Evolutionary conservation across 2,888 invertebrate genomes (phyloP).

Genomic region (Acanthosoma haemorrhoidale): DNA sequence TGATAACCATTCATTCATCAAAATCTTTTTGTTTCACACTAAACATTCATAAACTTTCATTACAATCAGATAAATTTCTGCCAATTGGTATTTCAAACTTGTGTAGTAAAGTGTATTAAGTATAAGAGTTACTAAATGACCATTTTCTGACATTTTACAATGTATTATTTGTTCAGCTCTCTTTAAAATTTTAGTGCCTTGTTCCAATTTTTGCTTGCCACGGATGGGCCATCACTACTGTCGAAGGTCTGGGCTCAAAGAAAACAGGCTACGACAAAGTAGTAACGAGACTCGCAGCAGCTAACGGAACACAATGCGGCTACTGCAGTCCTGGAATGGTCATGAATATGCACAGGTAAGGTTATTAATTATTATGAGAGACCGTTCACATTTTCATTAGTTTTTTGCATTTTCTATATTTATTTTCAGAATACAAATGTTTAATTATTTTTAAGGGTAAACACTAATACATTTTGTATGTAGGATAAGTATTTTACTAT

Average conservation of each 20-base stretch:
- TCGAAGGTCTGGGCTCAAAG: constrained; percentile 66
- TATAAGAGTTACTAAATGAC: too few species aligned
- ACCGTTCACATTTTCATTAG: background rate
- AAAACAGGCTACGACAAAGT: constrained; percentile 63
- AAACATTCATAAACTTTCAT: too few species aligned
- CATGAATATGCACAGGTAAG: constrained; percentile 67
- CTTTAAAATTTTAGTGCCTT: constrained; percentile 52
- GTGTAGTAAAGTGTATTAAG: too few species aligned
- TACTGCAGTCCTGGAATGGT: constrained; percentile 75
- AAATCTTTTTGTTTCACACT: too few species aligned
- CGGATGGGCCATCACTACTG: constrained; percentile 63
- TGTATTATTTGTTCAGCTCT: background rate
- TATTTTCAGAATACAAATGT: background rate
- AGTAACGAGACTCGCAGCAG: constrained; percentile 57
- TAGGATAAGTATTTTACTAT: too few species aligned
- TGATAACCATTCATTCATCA: too few species aligned
- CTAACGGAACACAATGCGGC: constrained; percentile 69
- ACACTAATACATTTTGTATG: too few species aligned
- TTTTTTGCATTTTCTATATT: background rate
- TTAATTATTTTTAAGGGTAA: background rate
- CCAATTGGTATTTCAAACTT: too few species aligned
- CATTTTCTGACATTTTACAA: too few species aligned
- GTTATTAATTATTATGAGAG: background rate
- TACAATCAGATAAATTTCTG: too few species aligned
- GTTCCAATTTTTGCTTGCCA: constrained; percentile 59